phyloP scores from a whole-genome alignment of 2,113 vertebrate species.

The Martes martes region DNA sequence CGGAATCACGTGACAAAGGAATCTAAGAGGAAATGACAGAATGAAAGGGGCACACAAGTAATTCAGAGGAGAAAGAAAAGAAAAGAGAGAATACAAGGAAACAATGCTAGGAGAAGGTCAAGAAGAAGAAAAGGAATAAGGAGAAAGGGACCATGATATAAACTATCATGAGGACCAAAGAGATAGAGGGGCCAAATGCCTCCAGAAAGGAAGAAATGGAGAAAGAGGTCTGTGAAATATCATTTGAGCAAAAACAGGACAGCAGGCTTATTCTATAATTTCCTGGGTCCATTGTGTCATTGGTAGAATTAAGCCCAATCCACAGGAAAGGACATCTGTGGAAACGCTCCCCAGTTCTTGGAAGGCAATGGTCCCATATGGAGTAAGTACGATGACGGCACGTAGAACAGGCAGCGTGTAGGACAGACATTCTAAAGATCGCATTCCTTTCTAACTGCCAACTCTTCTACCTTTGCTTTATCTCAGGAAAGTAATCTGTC shows the following conservation, averaged over 20 bases:
- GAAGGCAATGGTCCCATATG: not conserved
- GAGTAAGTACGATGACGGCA: not conserved
- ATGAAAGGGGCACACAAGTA: not conserved
- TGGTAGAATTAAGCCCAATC: not conserved
- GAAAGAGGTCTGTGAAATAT: not conserved
- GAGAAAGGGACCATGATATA: not conserved
- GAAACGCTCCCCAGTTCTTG: slow-evolving; percentile 16
- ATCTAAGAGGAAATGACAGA: not conserved
- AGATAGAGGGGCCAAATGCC: not conserved
- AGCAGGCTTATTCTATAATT: not conserved
- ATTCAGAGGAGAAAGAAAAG: not conserved
- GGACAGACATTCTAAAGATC: not conserved
- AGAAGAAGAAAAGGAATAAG: not conserved
- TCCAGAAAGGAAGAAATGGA: not conserved
- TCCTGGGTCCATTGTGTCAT: not conserved
- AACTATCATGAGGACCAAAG: not conserved
- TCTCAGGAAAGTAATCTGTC: not conserved
- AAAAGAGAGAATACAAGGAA: not conserved
- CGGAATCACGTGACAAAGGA: not conserved
- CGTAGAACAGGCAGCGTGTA: not conserved
- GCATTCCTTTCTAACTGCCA: not conserved
- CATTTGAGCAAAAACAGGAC: not conserved
- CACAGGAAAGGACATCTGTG: not conserved
- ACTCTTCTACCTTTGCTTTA: slow-evolving; percentile 27
- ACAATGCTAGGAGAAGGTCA: not conserved